Evolutionary conservation across 2,797 vertebrate genomes (phyloP).

Genomic region (Arnoldichthys spilopterus): DNA sequence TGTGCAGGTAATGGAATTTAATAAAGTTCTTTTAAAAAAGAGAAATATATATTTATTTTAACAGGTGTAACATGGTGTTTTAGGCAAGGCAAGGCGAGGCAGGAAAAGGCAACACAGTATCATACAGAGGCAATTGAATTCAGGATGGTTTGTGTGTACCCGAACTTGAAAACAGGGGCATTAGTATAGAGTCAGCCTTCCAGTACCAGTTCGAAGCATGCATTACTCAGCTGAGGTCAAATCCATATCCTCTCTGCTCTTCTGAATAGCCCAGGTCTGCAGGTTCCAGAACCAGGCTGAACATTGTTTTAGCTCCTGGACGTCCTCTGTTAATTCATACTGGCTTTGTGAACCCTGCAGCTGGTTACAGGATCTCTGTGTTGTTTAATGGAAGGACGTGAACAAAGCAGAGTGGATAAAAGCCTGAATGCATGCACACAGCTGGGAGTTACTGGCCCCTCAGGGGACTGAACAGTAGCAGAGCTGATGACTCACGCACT

Average conservation of each 20-base stretch:
- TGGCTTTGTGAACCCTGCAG: not conserved
- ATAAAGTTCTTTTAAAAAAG: too few relatives aligned
- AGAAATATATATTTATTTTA: too few relatives aligned
- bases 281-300: not conserved
- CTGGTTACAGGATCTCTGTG: conserved; percentile 15
- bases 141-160: not conserved
- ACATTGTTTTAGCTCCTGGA: not conserved
- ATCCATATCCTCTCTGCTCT: not conserved
- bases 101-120: too few relatives aligned
- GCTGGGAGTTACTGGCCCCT: conserved; percentile 24
- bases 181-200: too few relatives aligned
- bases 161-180: not conserved
- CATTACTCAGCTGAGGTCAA: not conserved
- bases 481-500: conserved; percentile 21
- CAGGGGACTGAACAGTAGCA: conserved; percentile 21
- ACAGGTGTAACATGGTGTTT: too few relatives aligned
- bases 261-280: not conserved
- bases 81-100: too few relatives aligned
- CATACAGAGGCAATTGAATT: too few relatives aligned
- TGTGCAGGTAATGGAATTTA: too few relatives aligned
- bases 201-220: too few relatives aligned
- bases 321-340: conserved; percentile 11
- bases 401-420: conserved; percentile 19
- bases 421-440: conserved; percentile 8
- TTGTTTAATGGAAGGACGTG: not conserved